These are phyloP conservation scores for Fragum sueziense DNA, from an alignment of 2,888 invertebrate species.

Conservation along the genomic window DNA sequence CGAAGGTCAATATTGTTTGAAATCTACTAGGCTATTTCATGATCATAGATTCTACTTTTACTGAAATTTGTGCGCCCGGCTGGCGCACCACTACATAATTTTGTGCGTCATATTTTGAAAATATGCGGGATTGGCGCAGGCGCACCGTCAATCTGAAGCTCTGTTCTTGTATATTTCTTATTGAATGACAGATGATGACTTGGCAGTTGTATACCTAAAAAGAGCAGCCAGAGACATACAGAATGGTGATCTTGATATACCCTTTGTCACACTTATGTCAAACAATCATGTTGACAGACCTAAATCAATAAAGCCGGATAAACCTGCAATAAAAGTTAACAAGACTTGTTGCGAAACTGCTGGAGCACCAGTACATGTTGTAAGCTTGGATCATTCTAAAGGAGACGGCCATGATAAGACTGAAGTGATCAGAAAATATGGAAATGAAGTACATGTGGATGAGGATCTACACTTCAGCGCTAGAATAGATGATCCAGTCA, in stretches of 20 bases:
- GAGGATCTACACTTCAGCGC: background rate
- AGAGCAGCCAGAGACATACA: background rate
- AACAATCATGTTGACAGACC: background rate
- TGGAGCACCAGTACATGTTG: background rate
- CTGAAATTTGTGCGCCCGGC: too few relatives aligned
- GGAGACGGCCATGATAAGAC: background rate
- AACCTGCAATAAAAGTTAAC: background rate
- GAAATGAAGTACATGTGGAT: background rate
- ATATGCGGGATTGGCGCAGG: too few relatives aligned
- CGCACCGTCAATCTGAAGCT: too few relatives aligned
- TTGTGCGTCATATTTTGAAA: too few relatives aligned
- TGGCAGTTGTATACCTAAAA: background rate
- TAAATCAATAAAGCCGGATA: background rate
- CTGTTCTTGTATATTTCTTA: too few relatives aligned
- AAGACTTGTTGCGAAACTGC: background rate
- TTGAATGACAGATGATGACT: background rate
- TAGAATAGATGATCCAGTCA: slow-evolving; percentile 8
- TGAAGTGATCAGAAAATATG: background rate
- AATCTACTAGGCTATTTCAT: too few relatives aligned
- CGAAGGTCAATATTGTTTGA: too few relatives aligned
- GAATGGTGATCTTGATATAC: too few relatives aligned
- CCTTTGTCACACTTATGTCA: too few relatives aligned
- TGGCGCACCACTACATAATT: too few relatives aligned
- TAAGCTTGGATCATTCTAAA: background rate
- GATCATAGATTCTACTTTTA: too few relatives aligned